Evolutionary conservation across 1,140 invertebrate genomes (phyloP).

Genomic region (Achroia grisella): DNA sequence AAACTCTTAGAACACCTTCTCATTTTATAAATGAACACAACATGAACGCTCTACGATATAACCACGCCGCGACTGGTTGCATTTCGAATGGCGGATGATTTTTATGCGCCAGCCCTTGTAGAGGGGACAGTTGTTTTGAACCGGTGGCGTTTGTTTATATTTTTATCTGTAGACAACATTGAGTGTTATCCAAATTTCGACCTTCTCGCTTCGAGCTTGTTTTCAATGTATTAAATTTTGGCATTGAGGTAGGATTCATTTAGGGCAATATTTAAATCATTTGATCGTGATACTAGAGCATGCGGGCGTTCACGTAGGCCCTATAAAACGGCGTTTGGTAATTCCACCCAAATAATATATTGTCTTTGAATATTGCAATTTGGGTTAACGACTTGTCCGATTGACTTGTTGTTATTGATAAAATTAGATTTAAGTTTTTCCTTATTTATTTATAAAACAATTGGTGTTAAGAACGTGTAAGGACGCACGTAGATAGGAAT

Average conservation of each 20-base stretch:
- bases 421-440: slow-evolving; percentile 24
- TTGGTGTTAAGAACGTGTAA: slow-evolving; percentile 4
- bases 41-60: background rate
- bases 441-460: slow-evolving; percentile 25
- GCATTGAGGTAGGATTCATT: slow-evolving; percentile 2
- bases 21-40: slow-evolving; percentile 6
- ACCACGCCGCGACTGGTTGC: slow-evolving; percentile 22
- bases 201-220: background rate
- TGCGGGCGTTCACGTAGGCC: slow-evolving; percentile 7
- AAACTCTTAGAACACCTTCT: slow-evolving; percentile 2
- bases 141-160: slow-evolving; percentile 28
- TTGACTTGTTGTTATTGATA: slow-evolving; percentile 20
- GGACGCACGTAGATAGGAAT: background rate
- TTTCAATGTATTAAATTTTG: background rate
- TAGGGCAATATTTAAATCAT: background rate
- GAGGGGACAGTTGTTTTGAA: slow-evolving; percentile 22
- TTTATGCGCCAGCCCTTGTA: slow-evolving; percentile 29
- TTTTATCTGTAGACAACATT: slow-evolving; percentile 3
- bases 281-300: slow-evolving; percentile 2
- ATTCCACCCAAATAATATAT: too few relatives aligned
- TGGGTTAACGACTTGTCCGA: slow-evolving; percentile 25
- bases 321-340: background rate
- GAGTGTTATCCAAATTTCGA: too few relatives aligned
- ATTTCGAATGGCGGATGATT: slow-evolving; percentile 31
- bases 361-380: slow-evolving; percentile 27